phyloP scores from a whole-genome alignment of 2,113 vertebrate species.

The Ictidomys tridecemlineatus region DNA sequence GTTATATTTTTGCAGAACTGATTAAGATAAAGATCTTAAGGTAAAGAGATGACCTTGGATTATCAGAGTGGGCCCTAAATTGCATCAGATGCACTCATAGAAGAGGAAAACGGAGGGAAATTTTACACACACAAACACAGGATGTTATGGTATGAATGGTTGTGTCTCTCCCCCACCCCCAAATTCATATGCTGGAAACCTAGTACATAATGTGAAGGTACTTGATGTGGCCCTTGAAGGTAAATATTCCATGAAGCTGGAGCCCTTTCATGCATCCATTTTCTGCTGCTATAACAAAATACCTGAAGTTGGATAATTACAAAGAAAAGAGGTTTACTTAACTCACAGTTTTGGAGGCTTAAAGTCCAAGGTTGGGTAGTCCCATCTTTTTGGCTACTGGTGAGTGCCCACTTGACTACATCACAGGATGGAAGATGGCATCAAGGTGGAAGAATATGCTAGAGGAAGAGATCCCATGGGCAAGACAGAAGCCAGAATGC shows the following conservation, averaged over 20 bases:
- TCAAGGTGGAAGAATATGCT: fast-evolving
- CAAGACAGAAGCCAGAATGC: not conserved
- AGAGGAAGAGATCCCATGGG: not conserved
- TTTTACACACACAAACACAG: not conserved
- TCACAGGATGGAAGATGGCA: not conserved
- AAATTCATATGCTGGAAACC: not conserved
- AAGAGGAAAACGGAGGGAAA: not conserved
- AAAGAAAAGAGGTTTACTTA: not conserved
- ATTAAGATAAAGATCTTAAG: not conserved
- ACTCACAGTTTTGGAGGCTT: not conserved
- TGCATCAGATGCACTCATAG: not conserved
- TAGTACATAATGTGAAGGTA: not conserved
- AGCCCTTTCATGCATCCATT: not conserved
- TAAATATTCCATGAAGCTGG: not conserved
- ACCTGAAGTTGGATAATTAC: no score
- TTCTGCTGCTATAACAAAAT: not conserved
- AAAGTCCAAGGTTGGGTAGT: no score
- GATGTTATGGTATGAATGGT: not conserved
- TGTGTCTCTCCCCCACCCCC: not conserved
- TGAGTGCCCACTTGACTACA: not conserved
- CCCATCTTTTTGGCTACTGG: not conserved
- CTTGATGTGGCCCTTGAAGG: not conserved
- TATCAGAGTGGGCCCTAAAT: not conserved
- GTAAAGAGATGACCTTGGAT: not conserved
- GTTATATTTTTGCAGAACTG: not conserved